Base-by-base conservation (phyloP, 2,888 invertebrate species). In the Nowickia ferox region DNA sequence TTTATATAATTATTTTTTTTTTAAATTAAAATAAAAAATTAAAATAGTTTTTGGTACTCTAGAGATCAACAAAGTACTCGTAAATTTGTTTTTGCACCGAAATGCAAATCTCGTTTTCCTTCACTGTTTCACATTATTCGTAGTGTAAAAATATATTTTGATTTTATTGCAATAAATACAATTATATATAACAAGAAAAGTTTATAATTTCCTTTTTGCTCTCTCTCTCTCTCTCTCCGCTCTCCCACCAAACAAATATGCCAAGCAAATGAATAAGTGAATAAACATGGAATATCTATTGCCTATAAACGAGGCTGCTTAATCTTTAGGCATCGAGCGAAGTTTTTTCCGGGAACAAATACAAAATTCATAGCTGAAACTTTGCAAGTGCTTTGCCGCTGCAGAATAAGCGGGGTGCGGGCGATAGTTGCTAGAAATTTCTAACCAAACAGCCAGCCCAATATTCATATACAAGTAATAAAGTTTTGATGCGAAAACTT, bases 401-500 rank as follows among this genome's bases (percentile, higher is more conserved):
- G 68, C 30, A 9, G 22, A 10, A 15, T 1, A 38, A 46, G 59
- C 51, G 15, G 38, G 30, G 5, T 44, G 9, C 0, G 46, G 30
- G 71, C 63, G 10, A 30, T 30, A 44, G 75, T 71, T 63, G 69
- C 48, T 30, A 55, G 17, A 72, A 17, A 42, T 75, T 72, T 66
- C 79, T 76, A 86, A 86, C 82, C 86, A 68, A 59, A 74, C 59
- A 81, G 46, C 59, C 81, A 81, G 81, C 81, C 6, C 81, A 83
- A 79, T 86, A 66, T 79, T 86, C 75, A 82, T 72, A 83, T 75
- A 79, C 72, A 83, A 86, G 79, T 79, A 83, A 83, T 83, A 83
- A 86, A 86, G 75, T 86, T 86, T 86, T 71, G 83, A 86, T 83
- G 83, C 75, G 74, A 86, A 83, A 86, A 86, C 76, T 83, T 85